phyloP scores from a whole-genome alignment of 2,888 invertebrate species.

The Notocelia uddmanniana region DNA sequence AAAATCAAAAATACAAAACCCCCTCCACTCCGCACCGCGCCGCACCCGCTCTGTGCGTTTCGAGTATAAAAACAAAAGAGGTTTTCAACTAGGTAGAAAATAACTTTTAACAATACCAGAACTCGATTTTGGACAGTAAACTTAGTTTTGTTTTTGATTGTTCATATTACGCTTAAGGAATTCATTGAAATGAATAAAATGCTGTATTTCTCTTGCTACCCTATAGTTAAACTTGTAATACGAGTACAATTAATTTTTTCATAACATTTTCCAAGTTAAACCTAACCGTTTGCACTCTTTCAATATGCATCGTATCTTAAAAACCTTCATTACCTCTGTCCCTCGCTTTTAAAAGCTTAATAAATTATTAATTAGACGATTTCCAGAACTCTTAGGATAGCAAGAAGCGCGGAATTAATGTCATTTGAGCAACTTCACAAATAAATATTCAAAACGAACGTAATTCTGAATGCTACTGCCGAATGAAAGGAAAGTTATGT shows the following conservation, averaged over 20 bases:
- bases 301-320: conserved; percentile 59
- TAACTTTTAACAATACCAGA: no score
- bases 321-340: conserved; percentile 62
- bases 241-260: not conserved
- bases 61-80: no score
- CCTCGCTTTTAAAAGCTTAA: conserved; percentile 69
- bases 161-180: no score
- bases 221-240: no score
- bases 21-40: no score
- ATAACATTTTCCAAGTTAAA: not conserved
- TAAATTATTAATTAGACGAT: conserved; percentile 74
- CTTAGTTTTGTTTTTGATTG: no score
- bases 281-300: conserved; percentile 45
- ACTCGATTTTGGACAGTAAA: no score
- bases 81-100: no score
- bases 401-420: conserved; percentile 59
- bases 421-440: conserved; percentile 59
- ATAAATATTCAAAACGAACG: conserved; percentile 62
- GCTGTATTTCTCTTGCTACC: no score
- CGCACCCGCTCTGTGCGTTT: no score
- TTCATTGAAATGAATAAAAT: no score
- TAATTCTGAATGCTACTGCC: conserved; percentile 51
- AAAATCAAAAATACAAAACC: no score
- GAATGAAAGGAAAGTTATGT: conserved; percentile 40
- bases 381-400: conserved; percentile 62